phyloP scores from a whole-genome alignment of 2,113 vertebrate species.

The Crotalus helleri region DNA sequence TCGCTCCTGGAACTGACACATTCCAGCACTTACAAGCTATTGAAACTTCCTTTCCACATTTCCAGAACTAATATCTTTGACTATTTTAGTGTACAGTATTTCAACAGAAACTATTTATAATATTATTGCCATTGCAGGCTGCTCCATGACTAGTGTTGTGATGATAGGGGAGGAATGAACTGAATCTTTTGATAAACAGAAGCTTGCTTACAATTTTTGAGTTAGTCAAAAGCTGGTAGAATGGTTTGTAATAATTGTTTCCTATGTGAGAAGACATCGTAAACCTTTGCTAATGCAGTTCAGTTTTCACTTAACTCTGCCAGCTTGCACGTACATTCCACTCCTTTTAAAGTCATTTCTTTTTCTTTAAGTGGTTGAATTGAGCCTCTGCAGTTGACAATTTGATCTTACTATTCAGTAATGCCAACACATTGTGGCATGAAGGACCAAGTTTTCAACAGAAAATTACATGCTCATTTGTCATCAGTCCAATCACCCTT shows the following conservation, averaged over 20 bases:
- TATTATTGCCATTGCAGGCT: constrained; percentile 21
- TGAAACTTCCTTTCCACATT: not conserved
- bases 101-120: constrained; percentile 32
- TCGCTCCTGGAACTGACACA: not conserved
- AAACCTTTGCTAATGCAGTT: not conserved
- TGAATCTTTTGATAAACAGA: not conserved
- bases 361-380: not conserved
- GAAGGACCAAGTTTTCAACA: not conserved
- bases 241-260: not conserved
- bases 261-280: not conserved
- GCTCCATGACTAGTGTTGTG: constrained; percentile 38
- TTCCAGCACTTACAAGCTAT: not conserved
- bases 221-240: not conserved
- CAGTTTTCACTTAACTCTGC: not conserved
- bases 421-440: not conserved
- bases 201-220: not conserved
- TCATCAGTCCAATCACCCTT: not conserved
- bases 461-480: not conserved
- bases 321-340: not conserved
- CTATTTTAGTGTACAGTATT: constrained; percentile 17
- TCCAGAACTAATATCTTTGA: not conserved
- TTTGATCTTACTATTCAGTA: not conserved
- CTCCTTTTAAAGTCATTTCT: constrained; percentile 9
- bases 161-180: not conserved
- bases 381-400: not conserved